Evolutionary conservation across 2,888 invertebrate genomes (phyloP).

Genomic region (Agonopterix alstromeriana): DNA sequence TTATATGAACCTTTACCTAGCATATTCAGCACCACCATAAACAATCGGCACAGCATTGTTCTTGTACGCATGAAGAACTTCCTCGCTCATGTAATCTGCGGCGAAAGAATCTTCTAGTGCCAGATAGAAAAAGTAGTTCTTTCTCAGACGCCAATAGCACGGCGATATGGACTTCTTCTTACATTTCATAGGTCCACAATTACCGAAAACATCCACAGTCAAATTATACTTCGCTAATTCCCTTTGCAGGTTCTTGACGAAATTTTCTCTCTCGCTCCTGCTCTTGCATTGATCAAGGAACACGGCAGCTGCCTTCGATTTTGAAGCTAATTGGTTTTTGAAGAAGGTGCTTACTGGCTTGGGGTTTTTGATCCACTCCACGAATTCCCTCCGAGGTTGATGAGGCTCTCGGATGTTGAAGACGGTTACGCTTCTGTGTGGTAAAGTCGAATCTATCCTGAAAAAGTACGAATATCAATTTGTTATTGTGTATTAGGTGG

Average conservation of each 20-base stretch:
- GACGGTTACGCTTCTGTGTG: constrained; percentile 36
- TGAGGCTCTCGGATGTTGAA: constrained; percentile 22
- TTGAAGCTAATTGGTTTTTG: constrained; percentile 29
- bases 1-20: constrained; percentile 38
- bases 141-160: constrained; percentile 55
- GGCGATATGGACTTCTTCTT: constrained; percentile 36
- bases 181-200: constrained; percentile 59
- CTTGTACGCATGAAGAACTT: constrained; percentile 74
- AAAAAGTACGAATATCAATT: too few species aligned
- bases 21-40: constrained; percentile 79
- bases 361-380: constrained; percentile 17
- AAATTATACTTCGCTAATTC: constrained; percentile 52
- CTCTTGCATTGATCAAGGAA: constrained; percentile 49
- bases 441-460: constrained; percentile 30
- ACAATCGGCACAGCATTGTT: constrained; percentile 81
- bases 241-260: constrained; percentile 46
- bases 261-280: constrained; percentile 39
- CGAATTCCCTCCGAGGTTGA: background rate
- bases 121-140: constrained; percentile 82
- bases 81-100: constrained; percentile 46
- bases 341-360: constrained; percentile 18
- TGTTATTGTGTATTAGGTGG: too few species aligned
- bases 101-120: constrained; percentile 84
- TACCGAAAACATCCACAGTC: constrained; percentile 70
- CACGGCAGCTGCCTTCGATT: constrained; percentile 46